These are phyloP conservation scores for Pegea sp. DNA, from an alignment of 23 tunicate genomes.

Conservation along the genomic window DNA sequence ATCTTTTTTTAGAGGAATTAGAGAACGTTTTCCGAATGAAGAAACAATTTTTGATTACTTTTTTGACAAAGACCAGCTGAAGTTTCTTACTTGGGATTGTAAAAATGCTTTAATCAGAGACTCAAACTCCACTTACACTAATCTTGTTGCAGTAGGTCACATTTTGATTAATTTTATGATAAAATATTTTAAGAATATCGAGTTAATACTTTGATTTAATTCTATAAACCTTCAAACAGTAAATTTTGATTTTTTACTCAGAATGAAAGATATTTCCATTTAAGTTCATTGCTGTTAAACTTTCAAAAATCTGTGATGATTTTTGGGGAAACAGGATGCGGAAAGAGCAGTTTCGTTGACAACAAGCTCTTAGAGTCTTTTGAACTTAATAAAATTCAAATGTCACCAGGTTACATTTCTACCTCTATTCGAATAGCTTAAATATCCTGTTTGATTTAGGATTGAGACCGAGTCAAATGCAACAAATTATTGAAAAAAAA, in stretches of 20 bases:
- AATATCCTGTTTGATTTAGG: too few species aligned
- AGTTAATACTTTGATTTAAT: background rate
- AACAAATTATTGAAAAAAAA: slow-evolving; percentile 39
- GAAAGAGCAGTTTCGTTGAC: slow-evolving; percentile 38
- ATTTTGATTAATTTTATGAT: background rate
- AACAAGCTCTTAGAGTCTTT: slow-evolving; percentile 18
- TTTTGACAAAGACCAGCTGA: slow-evolving; percentile 77
- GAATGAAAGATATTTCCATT: slow-evolving; percentile 45
- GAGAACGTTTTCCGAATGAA: slow-evolving; percentile 25
- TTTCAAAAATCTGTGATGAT: slow-evolving; percentile 29
- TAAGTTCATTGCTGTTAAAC: slow-evolving; percentile 15
- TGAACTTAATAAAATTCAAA: slow-evolving; percentile 20
- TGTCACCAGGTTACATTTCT: slow-evolving; percentile 32
- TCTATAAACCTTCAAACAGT: too few species aligned
- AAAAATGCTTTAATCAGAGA: too few species aligned
- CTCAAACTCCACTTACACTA: slow-evolving; percentile 47
- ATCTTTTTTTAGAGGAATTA: slow-evolving; percentile 10
- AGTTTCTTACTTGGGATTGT: too few species aligned
- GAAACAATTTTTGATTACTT: slow-evolving; percentile 81
- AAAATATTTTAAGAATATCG: background rate
- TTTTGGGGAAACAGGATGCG: slow-evolving; percentile 69
- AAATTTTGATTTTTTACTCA: too few species aligned
- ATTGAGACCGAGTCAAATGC: slow-evolving; percentile 45
- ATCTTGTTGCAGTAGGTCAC: slow-evolving; percentile 36
- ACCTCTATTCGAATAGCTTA: too few species aligned